Evolutionary conservation across 1,140 invertebrate species (phyloP), one percentile per base, ranked within the genome.

Genomic region (Spodoptera litura): DNA sequence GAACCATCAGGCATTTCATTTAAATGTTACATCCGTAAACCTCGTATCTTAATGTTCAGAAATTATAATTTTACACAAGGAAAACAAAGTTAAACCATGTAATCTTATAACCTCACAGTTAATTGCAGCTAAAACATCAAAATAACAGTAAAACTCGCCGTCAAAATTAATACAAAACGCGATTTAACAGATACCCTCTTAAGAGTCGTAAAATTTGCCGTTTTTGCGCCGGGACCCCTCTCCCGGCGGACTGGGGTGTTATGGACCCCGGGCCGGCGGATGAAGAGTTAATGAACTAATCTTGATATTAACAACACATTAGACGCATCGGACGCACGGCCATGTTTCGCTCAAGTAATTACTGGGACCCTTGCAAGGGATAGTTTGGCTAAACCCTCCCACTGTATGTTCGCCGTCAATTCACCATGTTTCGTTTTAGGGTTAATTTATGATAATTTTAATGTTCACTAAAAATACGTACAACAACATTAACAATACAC

Each of bases 261-360:
- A 59, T 59, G 64, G 73, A 82, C 52, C 72, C 79, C 51, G 64
- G 72, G 53, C 73, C 79, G 74, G 76, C 78, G 85, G 85, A 84
- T 86, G 85, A 86, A 82, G 83, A 88, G 84, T 85, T 88, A 86
- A 88, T 88, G 86, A 85, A 88, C 85, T 88, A 88, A 88, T 88
- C 83, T 82, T 64, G 86, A 88, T 88, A 87, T 87, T 84, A 87
- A 87, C 86, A 87, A 84, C 82, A 88, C 86, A 88, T 86, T 86
- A 86, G 84, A 68, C 79, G 76, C 86, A 85, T 83, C 80, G 81
- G 81, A 73, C 82, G 78, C 78, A 15, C 55, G 70, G 73, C 38
- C 78, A 64, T 73, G 70, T 79, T 72, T 76, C 64, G 58, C 56
- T 68, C 71, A 73, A 79, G 82, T 83, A 83, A 85, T 85, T 85